phyloP scores from a whole-genome alignment of 2,888 invertebrate species.

The Agrilus mali region DNA sequence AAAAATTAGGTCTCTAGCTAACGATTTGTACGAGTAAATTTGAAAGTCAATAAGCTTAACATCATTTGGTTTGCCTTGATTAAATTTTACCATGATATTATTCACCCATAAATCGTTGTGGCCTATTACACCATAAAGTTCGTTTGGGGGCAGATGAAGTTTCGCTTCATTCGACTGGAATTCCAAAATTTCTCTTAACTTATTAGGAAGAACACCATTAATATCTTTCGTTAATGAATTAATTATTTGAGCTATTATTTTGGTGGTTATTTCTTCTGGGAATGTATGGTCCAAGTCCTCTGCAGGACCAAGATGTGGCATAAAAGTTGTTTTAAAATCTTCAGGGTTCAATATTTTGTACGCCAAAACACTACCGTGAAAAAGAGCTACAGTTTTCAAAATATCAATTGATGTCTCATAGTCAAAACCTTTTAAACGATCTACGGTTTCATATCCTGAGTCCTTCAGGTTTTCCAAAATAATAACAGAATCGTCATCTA shows the following conservation, averaged over 20 bases:
- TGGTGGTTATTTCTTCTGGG: too few relatives aligned
- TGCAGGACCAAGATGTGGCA: slow-evolving; percentile 22
- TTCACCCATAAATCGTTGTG: slow-evolving; percentile 49
- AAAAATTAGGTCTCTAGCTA: too few relatives aligned
- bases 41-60: too few relatives aligned
- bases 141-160: slow-evolving; percentile 22
- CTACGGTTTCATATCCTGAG: slow-evolving; percentile 32
- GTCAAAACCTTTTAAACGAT: slow-evolving; percentile 36
- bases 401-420: slow-evolving; percentile 32
- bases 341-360: slow-evolving; percentile 33
- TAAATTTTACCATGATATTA: slow-evolving; percentile 38
- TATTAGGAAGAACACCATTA: too few relatives aligned
- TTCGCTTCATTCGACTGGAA: slow-evolving; percentile 8
- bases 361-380: slow-evolving; percentile 41
- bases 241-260: too few relatives aligned
- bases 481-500: slow-evolving; percentile 40
- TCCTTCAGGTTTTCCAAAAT: slow-evolving; percentile 39
- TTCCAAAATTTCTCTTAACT: not conserved
- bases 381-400: slow-evolving; percentile 35
- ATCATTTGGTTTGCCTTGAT: not conserved
- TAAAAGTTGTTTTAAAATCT: slow-evolving; percentile 26
- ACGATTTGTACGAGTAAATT: too few relatives aligned
- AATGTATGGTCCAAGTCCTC: too few relatives aligned
- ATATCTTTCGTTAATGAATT: too few relatives aligned
- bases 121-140: slow-evolving; percentile 39